Conservation (phyloP, 2,797 vertebrate species). For the Rhyacichthys aspro region DNA sequence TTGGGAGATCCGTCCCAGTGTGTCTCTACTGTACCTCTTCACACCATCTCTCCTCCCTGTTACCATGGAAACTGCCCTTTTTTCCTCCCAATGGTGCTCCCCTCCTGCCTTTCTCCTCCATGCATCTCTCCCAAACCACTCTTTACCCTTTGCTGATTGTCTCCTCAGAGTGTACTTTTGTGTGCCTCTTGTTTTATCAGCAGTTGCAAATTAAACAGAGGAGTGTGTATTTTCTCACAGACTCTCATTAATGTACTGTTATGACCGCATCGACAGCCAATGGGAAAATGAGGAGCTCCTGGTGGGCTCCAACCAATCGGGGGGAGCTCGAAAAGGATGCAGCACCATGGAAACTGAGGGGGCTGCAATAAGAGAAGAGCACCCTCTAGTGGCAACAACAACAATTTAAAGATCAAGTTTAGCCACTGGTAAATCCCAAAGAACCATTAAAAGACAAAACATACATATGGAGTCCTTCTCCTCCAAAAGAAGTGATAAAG, state of each 20-base stretch:
- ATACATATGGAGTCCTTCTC: no score
- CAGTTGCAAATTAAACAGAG: conserved; percentile 14
- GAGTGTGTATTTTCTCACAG: conserved; percentile 24
- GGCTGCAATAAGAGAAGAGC: conserved; percentile 28
- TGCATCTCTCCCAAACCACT: background rate
- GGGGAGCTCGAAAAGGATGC: conserved; percentile 43
- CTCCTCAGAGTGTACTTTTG: background rate
- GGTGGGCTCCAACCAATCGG: conserved; percentile 58
- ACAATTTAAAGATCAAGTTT: no score
- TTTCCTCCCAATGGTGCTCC: background rate
- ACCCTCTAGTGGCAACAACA: conserved; percentile 50
- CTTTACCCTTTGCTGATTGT: background rate
- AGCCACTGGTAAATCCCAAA: no score
- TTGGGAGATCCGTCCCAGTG: conserved; percentile 20
- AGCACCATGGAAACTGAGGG: conserved; percentile 68
- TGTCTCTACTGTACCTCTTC: conserved; percentile 37
- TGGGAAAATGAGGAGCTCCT: conserved; percentile 50
- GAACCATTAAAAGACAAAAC: no score
- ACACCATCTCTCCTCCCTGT: conserved; percentile 46
- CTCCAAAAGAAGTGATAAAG: no score
- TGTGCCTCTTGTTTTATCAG: background rate
- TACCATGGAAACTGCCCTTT: conserved; percentile 68
- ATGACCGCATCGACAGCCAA: conserved; percentile 82
- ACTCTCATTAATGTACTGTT: conserved; percentile 39
- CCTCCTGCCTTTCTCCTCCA: background rate